These are phyloP conservation scores for Myotis yumanensis DNA, from an alignment of 2,113 vertebrate genomes.

Conservation along the genomic window DNA sequence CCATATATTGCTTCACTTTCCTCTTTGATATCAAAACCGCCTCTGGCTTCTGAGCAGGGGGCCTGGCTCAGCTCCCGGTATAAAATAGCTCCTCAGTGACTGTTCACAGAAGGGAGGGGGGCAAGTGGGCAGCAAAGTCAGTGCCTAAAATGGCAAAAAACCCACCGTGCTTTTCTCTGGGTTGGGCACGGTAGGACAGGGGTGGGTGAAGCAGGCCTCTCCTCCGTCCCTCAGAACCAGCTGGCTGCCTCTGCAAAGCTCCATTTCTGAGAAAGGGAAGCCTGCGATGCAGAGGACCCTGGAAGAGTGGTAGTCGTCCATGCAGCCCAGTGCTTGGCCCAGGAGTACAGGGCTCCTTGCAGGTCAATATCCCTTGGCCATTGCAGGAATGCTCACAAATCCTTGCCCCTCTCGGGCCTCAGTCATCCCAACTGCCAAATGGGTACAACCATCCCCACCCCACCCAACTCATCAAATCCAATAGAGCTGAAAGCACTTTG, in stretches of 20 bases:
- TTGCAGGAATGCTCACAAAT: background rate
- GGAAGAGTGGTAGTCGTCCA: fast-evolving
- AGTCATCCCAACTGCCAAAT: background rate
- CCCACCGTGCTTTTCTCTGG: background rate
- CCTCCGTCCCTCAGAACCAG: background rate
- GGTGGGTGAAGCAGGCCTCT: background rate
- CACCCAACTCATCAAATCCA: background rate
- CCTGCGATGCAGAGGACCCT: too few species aligned
- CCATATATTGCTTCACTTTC: background rate
- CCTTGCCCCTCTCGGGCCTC: background rate
- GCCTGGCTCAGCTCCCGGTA: background rate
- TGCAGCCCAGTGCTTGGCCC: background rate
- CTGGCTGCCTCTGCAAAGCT: background rate
- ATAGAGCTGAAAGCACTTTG: background rate
- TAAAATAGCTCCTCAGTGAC: background rate
- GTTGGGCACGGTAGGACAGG: background rate
- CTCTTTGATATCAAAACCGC: background rate
- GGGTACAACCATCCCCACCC: background rate
- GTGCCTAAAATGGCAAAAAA: background rate
- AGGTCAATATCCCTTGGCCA: background rate
- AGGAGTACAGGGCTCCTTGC: background rate
- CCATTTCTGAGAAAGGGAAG: background rate
- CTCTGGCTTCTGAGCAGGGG: background rate
- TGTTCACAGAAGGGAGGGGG: background rate
- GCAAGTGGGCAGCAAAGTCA: background rate